Percentiles rank a stretch among this genome's conserved stretches.
These are phyloP conservation scores for Ibidorhyncha struthersii DNA, from an alignment of 2,113 vertebrate genomes.

Conservation along the genomic window DNA sequence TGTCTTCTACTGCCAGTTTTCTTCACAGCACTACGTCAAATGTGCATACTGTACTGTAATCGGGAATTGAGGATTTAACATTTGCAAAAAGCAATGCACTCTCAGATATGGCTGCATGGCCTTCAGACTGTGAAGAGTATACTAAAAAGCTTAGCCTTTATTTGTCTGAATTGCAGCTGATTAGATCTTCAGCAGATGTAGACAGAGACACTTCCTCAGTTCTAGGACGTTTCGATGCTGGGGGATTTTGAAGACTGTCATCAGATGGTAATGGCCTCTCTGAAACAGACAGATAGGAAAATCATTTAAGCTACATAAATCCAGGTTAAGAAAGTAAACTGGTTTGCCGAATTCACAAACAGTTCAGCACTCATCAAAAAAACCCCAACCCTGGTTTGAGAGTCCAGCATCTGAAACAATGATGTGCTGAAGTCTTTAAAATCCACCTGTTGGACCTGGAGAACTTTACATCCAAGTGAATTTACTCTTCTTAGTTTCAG, in stretches of 20 bases:
- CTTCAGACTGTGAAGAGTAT: not conserved
- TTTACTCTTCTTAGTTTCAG: not conserved
- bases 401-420: not conserved
- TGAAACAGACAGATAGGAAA: conserved; percentile 54
- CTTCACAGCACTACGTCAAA: not conserved
- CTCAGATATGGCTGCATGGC: not conserved
- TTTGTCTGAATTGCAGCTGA: not conserved
- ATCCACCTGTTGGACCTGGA: not conserved
- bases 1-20: not conserved
- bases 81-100: not conserved
- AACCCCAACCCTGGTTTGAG: not conserved
- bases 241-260: conserved; percentile 79
- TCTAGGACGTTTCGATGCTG: conserved; percentile 83
- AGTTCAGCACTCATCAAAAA: not conserved
- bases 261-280: conserved; percentile 78
- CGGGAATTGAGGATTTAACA: not conserved
- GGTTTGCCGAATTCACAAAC: not conserved
- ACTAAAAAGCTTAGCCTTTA: not conserved
- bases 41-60: not conserved
- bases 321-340: not conserved
- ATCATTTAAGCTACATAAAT: not conserved
- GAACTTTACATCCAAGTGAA: not conserved
- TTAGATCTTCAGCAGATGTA: not conserved
- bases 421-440: not conserved
- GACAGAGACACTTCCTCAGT: conserved; percentile 54